Conservation (phyloP, 2,113 vertebrate genomes). For the Oreochromis tanganicae region DNA sequence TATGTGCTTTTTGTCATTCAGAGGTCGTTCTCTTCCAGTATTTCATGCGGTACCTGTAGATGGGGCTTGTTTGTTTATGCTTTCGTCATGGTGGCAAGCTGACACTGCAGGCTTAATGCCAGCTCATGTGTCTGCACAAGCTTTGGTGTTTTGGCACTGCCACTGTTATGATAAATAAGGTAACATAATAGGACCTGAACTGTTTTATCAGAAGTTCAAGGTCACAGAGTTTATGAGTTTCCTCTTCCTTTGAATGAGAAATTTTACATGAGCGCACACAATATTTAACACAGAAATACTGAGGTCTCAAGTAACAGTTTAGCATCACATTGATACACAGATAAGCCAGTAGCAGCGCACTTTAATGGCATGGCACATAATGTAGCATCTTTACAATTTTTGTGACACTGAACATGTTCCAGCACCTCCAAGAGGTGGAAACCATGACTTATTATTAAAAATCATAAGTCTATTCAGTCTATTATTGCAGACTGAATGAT, state of each 20-base stretch:
- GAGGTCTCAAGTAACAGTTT: background rate
- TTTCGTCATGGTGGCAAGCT: background rate
- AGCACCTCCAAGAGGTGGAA: background rate
- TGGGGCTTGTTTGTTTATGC: constrained; percentile 10
- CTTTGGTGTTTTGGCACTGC: background rate
- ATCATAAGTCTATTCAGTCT: background rate
- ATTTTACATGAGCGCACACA: accelerated
- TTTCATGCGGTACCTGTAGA: background rate
- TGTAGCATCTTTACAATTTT: background rate
- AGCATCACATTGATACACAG: background rate
- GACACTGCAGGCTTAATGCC: background rate
- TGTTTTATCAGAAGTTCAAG: background rate
- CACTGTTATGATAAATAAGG: background rate
- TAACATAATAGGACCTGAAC: background rate
- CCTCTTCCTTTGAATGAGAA: background rate
- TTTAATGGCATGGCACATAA: background rate
- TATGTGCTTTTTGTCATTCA: background rate
- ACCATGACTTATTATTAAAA: background rate
- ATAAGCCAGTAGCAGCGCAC: background rate
- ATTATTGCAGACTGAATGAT: background rate
- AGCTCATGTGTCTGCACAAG: background rate
- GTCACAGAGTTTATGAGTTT: background rate
- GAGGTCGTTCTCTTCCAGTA: background rate
- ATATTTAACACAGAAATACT: background rate
- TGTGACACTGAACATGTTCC: background rate